Conservation (phyloP, 2,113 vertebrate species). For the Microtus montanus region DNA sequence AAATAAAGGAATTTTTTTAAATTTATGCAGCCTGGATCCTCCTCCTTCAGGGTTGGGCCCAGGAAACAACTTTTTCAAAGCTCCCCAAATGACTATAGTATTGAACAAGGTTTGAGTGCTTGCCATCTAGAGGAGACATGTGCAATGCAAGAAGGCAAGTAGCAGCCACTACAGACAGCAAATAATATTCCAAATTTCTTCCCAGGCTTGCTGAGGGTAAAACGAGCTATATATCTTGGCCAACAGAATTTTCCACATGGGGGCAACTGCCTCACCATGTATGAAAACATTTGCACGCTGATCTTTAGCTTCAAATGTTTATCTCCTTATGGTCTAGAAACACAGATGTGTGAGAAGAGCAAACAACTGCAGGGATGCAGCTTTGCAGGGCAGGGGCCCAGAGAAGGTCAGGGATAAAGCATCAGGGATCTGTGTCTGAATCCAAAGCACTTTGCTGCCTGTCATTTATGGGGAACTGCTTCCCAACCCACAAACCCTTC, state of each 20-base stretch:
- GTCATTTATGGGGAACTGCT: background rate
- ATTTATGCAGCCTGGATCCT: background rate
- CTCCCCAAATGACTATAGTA: background rate
- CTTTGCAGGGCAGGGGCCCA: background rate
- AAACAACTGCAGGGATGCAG: background rate
- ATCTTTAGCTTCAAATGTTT: slow-evolving; percentile 21
- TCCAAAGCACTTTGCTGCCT: too few species aligned
- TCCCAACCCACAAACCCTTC: background rate
- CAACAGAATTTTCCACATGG: background rate
- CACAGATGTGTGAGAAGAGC: background rate
- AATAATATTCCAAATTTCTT: background rate
- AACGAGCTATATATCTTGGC: background rate
- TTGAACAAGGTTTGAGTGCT: background rate
- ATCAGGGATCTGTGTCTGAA: slow-evolving; percentile 45
- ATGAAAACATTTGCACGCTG: background rate
- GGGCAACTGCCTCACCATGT: background rate
- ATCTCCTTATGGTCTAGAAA: slow-evolving; percentile 37
- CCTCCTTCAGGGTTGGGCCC: background rate
- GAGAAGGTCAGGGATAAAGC: slow-evolving; percentile 26
- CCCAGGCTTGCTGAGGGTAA: slow-evolving; percentile 3
- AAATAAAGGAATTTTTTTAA: slow-evolving; percentile 33
- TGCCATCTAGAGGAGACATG: background rate
- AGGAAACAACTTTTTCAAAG: background rate
- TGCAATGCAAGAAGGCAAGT: background rate
- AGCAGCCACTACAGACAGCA: background rate